These are phyloP conservation scores for Apis laboriosa DNA, from an alignment of 1,140 invertebrate species.

Conservation along the genomic window DNA sequence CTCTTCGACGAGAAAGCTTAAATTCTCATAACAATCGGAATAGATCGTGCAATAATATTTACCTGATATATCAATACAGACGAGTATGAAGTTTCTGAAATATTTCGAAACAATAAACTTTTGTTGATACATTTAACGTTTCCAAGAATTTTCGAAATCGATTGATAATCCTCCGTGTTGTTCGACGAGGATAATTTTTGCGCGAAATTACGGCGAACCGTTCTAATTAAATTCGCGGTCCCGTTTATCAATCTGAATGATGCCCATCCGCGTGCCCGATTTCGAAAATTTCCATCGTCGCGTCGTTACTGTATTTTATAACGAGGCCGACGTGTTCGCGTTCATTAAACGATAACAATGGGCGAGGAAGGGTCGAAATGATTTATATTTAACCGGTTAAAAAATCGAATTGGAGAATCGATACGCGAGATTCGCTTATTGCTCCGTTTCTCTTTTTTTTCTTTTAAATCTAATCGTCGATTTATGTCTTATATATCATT, in stretches of 20 bases:
- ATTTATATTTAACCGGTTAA: not conserved
- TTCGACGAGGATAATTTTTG: slow-evolving; percentile 4
- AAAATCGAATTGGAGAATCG: not conserved
- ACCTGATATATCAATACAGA: no score
- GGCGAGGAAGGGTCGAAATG: not conserved
- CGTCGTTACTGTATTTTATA: slow-evolving; percentile 18
- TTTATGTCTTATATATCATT: no score
- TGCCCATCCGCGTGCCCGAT: not conserved
- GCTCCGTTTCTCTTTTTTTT: no score
- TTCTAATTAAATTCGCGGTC: slow-evolving; percentile 41
- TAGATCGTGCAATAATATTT: no score
- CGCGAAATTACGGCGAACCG: slow-evolving; percentile 24
- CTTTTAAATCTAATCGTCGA: no score
- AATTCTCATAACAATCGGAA: no score
- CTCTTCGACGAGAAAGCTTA: no score
- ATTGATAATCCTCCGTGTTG: not conserved
- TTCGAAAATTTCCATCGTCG: slow-evolving; percentile 27
- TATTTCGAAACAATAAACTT: no score
- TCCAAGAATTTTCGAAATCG: not conserved
- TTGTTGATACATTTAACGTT: no score
- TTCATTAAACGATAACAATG: slow-evolving; percentile 31
- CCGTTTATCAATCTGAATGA: slow-evolving; percentile 1
- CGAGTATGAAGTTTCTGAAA: no score
- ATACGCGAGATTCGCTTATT: no score
- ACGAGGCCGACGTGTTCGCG: not conserved